Conservation (phyloP, 2,113 vertebrate genomes). For the Cheirogaleus medius region DNA sequence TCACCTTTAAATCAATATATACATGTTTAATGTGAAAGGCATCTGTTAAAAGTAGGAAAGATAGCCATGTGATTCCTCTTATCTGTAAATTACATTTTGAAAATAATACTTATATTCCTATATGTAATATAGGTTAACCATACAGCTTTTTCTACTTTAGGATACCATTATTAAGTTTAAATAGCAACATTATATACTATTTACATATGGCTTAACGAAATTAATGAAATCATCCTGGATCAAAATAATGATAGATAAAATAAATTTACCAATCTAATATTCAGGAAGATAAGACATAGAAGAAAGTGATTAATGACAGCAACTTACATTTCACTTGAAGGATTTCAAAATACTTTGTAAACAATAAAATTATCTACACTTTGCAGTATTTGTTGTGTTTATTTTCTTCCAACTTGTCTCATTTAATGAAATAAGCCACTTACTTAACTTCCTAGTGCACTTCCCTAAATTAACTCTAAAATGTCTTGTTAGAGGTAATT, state of each 20-base stretch:
- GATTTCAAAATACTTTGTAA: constrained; percentile 56
- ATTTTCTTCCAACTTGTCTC: constrained; percentile 60
- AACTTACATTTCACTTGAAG: constrained; percentile 25
- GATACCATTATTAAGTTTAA: not conserved
- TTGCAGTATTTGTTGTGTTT: constrained; percentile 57
- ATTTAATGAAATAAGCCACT: constrained; percentile 66
- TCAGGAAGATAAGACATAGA: not conserved
- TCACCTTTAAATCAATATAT: not conserved
- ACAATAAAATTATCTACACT: constrained; percentile 30
- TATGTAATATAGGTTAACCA: not conserved
- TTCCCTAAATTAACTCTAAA: constrained; percentile 77
- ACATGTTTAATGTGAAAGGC: not conserved
- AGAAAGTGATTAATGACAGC: constrained; percentile 13
- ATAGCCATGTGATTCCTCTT: not conserved
- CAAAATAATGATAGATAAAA: constrained; percentile 35
- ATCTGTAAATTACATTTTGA: constrained; percentile 22
- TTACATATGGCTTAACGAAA: not conserved
- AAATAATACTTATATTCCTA: not conserved
- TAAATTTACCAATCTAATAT: constrained; percentile 1
- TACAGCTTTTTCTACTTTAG: not conserved
- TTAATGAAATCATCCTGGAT: not conserved
- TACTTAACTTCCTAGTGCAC: constrained; percentile 67
- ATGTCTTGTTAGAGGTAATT: constrained; percentile 78
- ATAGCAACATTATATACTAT: not conserved
- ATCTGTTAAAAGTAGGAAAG: constrained; percentile 3